A percentile compares a stretch with the other conserved stretches of the same genome.
phyloP scores from a whole-genome alignment of 2,888 invertebrate genomes.

The Colostygia pectinataria region DNA sequence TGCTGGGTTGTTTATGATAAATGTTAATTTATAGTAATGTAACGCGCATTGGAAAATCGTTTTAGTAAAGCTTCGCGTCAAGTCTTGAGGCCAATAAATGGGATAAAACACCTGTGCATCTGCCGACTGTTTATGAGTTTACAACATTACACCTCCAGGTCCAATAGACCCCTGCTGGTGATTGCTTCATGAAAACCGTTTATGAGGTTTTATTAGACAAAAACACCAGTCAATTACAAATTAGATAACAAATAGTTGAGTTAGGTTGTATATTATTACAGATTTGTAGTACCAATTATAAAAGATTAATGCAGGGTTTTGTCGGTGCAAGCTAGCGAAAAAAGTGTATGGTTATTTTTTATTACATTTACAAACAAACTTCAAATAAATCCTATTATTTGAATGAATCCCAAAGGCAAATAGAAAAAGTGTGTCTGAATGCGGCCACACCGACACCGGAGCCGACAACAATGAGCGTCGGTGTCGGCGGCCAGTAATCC shows the following conservation, averaged over 20 bases:
- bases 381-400: constrained; percentile 56
- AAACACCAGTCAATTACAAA: constrained; percentile 53
- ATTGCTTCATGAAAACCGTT: constrained; percentile 74
- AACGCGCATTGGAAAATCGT: constrained; percentile 28
- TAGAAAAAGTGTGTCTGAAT: constrained; percentile 55
- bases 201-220: constrained; percentile 58
- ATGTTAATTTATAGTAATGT: not conserved
- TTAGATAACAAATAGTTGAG: constrained; percentile 53
- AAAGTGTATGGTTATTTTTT: constrained; percentile 29
- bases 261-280: constrained; percentile 31
- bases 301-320: constrained; percentile 19
- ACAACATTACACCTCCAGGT: constrained; percentile 73
- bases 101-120: constrained; percentile 65
- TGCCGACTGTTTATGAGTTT: constrained; percentile 72
- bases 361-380: constrained; percentile 39
- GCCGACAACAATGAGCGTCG: constrained; percentile 55
- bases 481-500: constrained; percentile 66
- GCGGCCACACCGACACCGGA: constrained; percentile 52
- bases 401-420: constrained; percentile 56
- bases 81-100: constrained; percentile 33
- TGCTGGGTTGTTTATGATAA: constrained; percentile 24
- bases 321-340: constrained; percentile 9
- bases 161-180: constrained; percentile 67
- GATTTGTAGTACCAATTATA: constrained; percentile 18
- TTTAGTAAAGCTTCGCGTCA: constrained; percentile 3